Evolutionary conservation across 2,888 invertebrate genomes (phyloP), one percentile per base, ranked within the genome.

Genomic region (Chrysomela aeneicollis): DNA sequence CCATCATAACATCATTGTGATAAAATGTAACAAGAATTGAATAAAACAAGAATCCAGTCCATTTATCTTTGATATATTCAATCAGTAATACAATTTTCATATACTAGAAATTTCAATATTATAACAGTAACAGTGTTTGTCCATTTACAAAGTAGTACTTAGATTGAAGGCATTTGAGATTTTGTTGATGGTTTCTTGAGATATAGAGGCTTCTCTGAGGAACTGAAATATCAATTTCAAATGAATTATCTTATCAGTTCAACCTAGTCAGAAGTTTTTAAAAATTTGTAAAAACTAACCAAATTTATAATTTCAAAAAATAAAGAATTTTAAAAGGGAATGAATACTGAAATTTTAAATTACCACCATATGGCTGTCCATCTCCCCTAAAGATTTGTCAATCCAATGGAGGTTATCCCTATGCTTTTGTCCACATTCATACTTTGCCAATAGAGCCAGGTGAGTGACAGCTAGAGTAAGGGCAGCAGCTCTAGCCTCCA

Each of bases 401-500:
- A 90, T 89, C 85, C 89, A 89, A 30, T 84, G 82, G 46, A 85
- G 74, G 55, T 80, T 84, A 32, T 77, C 79, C 62, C 83, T 84
- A 55, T 81, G 84, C 57, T 84, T 84, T 10, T 84, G 82, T 30
- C 84, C 84, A 66, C 85, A 86, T 67, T 85, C 86, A 69, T 87
- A 87, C 67, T 86, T 85, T 2, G 88, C 87, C n/a, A 90, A 86
- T 51, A 89, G 80, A 0, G 89, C 89, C 66, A 91, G 83, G 74
- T 90, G 90, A 46, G 87, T 88, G 1, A 91, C 90, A 8, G 90
- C 88, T 51, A 90, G 79, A 1, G 89, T 87, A 59, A 91, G 78
- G 12, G 90, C 88, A 26, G 88, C 87, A 46, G 89, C 88, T 73
- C 90, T 85, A 0, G 90, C 90, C 79, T 91, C 90, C 65, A 91